These are phyloP conservation scores for Hybos culiciformis DNA, from an alignment of 2,888 invertebrate genomes.

Conservation along the genomic window DNA sequence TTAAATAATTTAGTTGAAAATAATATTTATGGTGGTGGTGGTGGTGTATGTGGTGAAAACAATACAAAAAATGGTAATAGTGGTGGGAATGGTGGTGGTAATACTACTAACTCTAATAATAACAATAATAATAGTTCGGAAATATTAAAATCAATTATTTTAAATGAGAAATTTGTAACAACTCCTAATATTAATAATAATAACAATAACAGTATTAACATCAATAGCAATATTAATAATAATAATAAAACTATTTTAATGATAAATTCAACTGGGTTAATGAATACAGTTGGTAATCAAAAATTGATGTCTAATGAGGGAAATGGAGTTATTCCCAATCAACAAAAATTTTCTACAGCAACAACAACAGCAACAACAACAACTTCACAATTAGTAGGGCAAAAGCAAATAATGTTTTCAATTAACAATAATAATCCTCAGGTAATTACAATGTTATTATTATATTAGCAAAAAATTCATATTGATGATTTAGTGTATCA, in stretches of 20 bases:
- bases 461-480: too few species aligned
- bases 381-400: conserved; percentile 19
- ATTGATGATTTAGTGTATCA: too few species aligned
- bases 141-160: too few species aligned
- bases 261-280: conserved; percentile 15
- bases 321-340: conserved; percentile 15
- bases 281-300: too few species aligned
- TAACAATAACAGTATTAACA: conserved; percentile 14
- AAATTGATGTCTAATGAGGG: too few species aligned
- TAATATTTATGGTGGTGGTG: conserved; percentile 5
- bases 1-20: conserved; percentile 13
- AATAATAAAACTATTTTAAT: conserved; percentile 15
- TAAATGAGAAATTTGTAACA: too few species aligned
- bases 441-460: conserved; percentile 22
- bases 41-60: conserved; percentile 1
- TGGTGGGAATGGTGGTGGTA: conserved; percentile 14
- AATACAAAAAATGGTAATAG: conserved; percentile 2
- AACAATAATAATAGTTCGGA: conserved; percentile 14
- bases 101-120: conserved; percentile 14
- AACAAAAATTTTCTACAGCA: too few species aligned
- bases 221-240: conserved; percentile 14
- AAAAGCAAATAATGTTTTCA: conserved; percentile 29
- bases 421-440: conserved; percentile 28
- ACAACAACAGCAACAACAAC: conserved; percentile 15
- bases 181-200: conserved; percentile 7